A percentile compares a stretch with the other conserved stretches of the same genome.
phyloP scores from a whole-genome alignment of 2,113 vertebrate genomes.

The Myotis brandtii region DNA sequence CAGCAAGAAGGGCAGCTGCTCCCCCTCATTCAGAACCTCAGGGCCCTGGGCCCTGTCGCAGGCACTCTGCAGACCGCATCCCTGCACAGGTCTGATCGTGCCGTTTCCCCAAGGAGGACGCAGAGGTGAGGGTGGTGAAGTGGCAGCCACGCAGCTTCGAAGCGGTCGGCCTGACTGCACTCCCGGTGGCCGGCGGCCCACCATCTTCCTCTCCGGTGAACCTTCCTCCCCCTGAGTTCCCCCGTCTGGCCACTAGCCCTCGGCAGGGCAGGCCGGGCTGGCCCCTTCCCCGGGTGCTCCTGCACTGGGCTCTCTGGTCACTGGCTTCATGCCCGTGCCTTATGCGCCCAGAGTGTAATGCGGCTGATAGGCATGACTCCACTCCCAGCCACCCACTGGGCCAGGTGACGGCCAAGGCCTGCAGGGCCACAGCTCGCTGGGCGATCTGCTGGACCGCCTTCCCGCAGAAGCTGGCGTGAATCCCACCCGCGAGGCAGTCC shows the following conservation, averaged over 20 bases:
- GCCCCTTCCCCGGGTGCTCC: not conserved
- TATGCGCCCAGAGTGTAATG: not conserved
- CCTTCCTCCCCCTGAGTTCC: not conserved
- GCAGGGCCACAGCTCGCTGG: not conserved
- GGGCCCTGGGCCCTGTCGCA: not conserved
- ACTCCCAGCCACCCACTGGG: not conserved
- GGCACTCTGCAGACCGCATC: not conserved
- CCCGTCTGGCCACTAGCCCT: not conserved
- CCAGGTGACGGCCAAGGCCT: not conserved
- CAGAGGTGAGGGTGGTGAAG: fast-evolving
- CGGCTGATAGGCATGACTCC: not conserved
- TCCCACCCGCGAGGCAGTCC: not conserved
- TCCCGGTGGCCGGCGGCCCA: not conserved
- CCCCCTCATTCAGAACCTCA: not conserved
- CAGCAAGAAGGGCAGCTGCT: not conserved
- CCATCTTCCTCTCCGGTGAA: fast-evolving
- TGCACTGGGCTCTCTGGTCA: not conserved
- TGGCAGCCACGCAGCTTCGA: not conserved
- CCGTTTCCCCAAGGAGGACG: not conserved
- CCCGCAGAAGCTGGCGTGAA: not conserved
- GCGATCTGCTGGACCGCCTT: not conserved
- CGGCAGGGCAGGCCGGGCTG: not conserved
- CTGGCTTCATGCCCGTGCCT: not conserved
- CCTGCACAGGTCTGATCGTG: not conserved
- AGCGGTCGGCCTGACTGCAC: not conserved